phyloP scores from a whole-genome alignment of 2,888 invertebrate genomes.

The Caradrina clavipalpis region DNA sequence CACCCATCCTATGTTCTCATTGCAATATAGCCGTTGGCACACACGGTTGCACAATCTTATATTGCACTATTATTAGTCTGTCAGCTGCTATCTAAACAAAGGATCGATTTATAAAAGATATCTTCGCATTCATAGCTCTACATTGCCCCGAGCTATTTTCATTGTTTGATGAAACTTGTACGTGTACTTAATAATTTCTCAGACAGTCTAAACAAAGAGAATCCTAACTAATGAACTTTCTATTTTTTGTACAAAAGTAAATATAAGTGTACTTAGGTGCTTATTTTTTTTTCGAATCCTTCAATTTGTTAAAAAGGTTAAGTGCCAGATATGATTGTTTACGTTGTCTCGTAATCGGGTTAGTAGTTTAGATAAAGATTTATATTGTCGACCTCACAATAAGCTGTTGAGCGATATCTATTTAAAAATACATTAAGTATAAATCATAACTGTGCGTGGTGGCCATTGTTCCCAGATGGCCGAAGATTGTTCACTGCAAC shows the following conservation, averaged over 20 bases:
- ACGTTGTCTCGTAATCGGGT: conserved; percentile 23
- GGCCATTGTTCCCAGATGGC: conserved; percentile 70
- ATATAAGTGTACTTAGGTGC: neutral
- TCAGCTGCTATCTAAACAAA: conserved; percentile 61
- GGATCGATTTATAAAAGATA: conserved; percentile 57
- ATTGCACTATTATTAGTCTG: conserved; percentile 65
- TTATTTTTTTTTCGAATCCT: conserved; percentile 8
- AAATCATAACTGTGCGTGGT: conserved; percentile 65
- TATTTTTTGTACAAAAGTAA: conserved; percentile 19
- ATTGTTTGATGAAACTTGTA: conserved; percentile 49
- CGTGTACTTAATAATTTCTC: conserved; percentile 37
- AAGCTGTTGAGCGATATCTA: conserved; percentile 48
- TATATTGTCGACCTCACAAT: conserved; percentile 31
- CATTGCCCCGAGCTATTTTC: conserved; percentile 44
- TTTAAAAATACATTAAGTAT: conserved; percentile 61
- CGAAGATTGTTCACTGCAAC: conserved; percentile 65
- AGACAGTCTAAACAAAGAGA: conserved; percentile 41
- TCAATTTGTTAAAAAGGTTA: conserved; percentile 14
- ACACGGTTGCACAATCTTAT: conserved; percentile 63
- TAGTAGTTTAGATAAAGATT: conserved; percentile 44
- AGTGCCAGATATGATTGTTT: conserved; percentile 15
- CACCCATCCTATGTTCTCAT: conserved; percentile 51
- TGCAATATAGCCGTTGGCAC: conserved; percentile 44
- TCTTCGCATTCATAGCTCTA: conserved; percentile 39
- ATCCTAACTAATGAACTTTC: conserved; percentile 46